phyloP scores from a whole-genome alignment of 2,113 vertebrate species.

The Parus major region DNA sequence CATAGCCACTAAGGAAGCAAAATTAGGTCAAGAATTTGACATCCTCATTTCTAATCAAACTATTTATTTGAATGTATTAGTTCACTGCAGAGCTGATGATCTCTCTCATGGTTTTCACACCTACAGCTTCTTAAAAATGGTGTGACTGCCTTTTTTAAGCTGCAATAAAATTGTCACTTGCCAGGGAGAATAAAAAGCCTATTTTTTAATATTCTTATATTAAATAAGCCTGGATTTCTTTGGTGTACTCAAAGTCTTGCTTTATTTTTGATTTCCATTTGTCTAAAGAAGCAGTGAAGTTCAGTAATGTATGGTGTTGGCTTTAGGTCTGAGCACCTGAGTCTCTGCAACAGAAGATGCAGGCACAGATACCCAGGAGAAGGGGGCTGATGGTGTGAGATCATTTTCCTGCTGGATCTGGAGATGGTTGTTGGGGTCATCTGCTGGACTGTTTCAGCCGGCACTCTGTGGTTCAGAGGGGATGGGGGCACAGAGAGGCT shows the following conservation, averaged over 20 bases:
- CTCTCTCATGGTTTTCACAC: background rate
- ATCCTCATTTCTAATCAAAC: background rate
- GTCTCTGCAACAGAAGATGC: background rate
- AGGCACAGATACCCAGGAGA: background rate
- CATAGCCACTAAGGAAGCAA: background rate
- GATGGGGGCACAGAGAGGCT: background rate
- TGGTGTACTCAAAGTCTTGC: background rate
- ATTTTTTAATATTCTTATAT: background rate
- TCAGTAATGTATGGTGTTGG: background rate
- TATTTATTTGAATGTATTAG: background rate
- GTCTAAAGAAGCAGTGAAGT: background rate
- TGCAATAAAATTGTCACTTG: background rate
- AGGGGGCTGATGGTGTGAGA: background rate
- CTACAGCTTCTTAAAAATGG: background rate
- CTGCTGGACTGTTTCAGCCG: background rate
- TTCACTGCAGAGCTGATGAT: background rate
- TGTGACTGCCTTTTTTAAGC: background rate
- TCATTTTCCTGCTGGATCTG: background rate
- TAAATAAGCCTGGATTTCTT: background rate
- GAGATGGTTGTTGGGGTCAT: background rate
- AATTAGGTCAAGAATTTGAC: background rate
- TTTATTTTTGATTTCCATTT: background rate
- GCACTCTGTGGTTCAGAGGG: fast-evolving
- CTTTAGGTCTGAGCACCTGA: background rate
- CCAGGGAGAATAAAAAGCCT: background rate